Conservation (phyloP, 2,797 vertebrate species). For the Fistularia commersonii region DNA sequence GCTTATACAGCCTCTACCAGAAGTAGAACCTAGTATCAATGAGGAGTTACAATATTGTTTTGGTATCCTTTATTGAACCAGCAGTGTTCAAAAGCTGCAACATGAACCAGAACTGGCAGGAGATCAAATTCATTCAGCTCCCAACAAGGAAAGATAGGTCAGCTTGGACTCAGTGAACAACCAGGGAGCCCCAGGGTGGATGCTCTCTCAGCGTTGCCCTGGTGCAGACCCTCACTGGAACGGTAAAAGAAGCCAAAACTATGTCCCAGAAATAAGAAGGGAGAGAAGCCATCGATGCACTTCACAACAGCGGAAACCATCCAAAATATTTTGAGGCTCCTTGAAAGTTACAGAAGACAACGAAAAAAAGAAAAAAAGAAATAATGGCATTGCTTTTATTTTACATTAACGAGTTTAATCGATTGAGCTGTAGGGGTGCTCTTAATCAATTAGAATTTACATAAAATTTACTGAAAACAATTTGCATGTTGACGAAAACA, state of each 20-base stretch:
- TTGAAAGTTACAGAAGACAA: too few species aligned
- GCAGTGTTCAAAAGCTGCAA: slow-evolving; percentile 27
- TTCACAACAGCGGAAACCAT: too few species aligned
- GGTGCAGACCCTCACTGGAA: neutral
- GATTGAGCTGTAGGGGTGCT: too few species aligned
- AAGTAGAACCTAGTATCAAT: slow-evolving; percentile 2
- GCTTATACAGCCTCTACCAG: slow-evolving; percentile 1
- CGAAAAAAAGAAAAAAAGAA: too few species aligned
- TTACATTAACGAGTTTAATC: too few species aligned
- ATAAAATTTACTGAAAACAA: too few species aligned
- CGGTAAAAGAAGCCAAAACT: neutral
- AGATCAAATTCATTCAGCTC: slow-evolving; percentile 37
- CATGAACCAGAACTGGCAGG: slow-evolving; percentile 36
- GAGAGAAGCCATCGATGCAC: too few species aligned
- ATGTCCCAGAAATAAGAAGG: too few species aligned
- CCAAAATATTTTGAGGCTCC: too few species aligned
- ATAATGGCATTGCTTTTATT: too few species aligned
- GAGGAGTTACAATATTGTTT: slow-evolving; percentile 22
- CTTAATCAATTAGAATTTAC: too few species aligned
- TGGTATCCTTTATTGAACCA: slow-evolving; percentile 1
- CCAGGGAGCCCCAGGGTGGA: slow-evolving; percentile 23
- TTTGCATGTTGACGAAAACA: too few species aligned
- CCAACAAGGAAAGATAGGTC: slow-evolving; percentile 38
- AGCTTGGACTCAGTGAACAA: slow-evolving; percentile 34
- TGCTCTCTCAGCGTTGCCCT: slow-evolving; percentile 8